Evolutionary conservation across 1,140 invertebrate genomes (phyloP), one percentile per base, ranked within the genome.

Genomic region (Phocides pigmalion): DNA sequence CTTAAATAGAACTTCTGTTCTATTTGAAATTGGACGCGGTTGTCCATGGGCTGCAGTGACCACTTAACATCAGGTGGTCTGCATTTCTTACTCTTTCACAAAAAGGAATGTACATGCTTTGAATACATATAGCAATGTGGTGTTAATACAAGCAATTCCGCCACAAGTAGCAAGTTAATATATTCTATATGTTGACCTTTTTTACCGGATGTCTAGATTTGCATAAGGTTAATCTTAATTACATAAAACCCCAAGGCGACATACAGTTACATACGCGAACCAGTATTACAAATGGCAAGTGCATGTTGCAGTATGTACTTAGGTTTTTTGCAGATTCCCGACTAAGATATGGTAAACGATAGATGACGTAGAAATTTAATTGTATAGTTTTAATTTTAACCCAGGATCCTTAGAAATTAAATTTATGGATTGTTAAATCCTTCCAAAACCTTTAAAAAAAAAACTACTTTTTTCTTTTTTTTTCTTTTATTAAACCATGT

Each of bases 211-310:
- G 54, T 46, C 20, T 58, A 44, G 22, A 58, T 58, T 58, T 58
- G 54, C 41, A 58, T 58, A 58, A 58, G 54, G 41, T 58, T 58
- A 58, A 58, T 58, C 15, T 42, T 58, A 58, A 46, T 46, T 46
- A 46, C 22, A 32, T 44, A 46, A 58, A 32, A 16, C 20, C 39
- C 41, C 54, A 35, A 58, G 54, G 41, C 25, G 42, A 46, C 22
- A 17, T 19, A 46, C 54, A 32, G 51, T 22, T 50, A 50, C n/a
- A 16, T 41, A 41, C 1, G 14, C 12, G 39, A 6, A 41, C 15
- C 14, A 16, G 39, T 16, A 41, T 41, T 16, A 41, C 39, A 14
- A 17, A 41, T 41, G 39, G 32, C 32, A 41, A 17, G 39, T 41
- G 8, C 39, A 41, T 16, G 1, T n/a, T 41, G 6, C 11, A 41